A percentile compares a stretch with the other conserved stretches of the same genome.
phyloP scores from a whole-genome alignment of 2,797 vertebrate species.

The Cheracebus regulus region DNA sequence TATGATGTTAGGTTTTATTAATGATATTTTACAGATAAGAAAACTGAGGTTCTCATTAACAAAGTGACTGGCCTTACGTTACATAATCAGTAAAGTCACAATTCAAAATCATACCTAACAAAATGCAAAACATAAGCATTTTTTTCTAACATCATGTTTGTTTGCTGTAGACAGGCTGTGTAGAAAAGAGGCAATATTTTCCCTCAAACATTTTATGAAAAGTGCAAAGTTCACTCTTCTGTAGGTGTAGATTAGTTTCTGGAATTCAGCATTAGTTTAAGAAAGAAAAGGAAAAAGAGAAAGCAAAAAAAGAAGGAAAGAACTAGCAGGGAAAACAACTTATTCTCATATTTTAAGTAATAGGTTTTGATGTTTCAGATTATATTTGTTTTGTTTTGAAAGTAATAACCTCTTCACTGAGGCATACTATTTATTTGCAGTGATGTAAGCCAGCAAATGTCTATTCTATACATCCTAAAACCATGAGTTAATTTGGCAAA shows the following conservation, averaged over 20 bases:
- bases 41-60: not conserved
- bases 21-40: not conserved
- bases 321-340: not conserved
- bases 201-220: not conserved
- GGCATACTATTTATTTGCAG: not conserved
- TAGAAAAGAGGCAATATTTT: not conserved
- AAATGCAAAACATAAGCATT: not conserved
- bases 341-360: not conserved
- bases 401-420: not conserved
- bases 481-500: not conserved
- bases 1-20: not conserved
- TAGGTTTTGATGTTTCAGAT: not conserved
- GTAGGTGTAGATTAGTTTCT: not conserved
- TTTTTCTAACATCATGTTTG: not conserved
- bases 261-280: not conserved
- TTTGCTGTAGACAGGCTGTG: not conserved
- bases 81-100: not conserved
- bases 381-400: not conserved
- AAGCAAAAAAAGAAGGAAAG: not conserved
- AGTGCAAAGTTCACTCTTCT: not conserved
- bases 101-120: not conserved
- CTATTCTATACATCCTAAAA: not conserved
- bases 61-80: not conserved
- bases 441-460: not conserved
- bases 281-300: rapidly evolving